Evolutionary conservation across 2,797 vertebrate genomes (phyloP).

Genomic region (Oreortyx pictus): DNA sequence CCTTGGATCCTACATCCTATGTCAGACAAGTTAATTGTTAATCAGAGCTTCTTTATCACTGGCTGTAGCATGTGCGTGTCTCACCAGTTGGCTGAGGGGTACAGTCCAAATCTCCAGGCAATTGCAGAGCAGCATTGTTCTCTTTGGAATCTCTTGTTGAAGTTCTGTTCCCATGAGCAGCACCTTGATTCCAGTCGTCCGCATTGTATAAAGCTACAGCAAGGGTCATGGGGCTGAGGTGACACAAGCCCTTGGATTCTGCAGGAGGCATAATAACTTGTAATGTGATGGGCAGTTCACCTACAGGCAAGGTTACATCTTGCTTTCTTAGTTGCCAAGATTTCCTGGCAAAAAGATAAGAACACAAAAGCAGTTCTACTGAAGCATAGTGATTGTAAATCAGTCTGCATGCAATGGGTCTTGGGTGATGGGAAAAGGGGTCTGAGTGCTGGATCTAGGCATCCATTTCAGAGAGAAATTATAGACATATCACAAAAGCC

Average conservation of each 20-base stretch:
- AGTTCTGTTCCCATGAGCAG: neutral
- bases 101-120: neutral
- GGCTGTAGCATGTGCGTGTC: neutral
- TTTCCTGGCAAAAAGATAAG: neutral
- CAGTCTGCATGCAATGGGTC: neutral
- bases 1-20: neutral
- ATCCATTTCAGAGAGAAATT: neutral
- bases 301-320: neutral
- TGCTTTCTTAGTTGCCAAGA: neutral
- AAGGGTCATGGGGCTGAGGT: neutral
- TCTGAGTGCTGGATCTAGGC: neutral
- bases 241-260: neutral
- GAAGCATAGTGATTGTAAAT: neutral
- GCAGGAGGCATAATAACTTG: neutral
- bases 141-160: neutral
- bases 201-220: neutral
- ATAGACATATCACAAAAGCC: neutral
- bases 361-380: neutral
- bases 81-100: neutral
- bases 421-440: neutral
- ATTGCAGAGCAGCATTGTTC: neutral
- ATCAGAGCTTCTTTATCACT: neutral
- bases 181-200: neutral
- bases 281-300: neutral
- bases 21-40: neutral